Evolutionary conservation across 1,140 invertebrate genomes (phyloP).

Genomic region (Copidosoma floridanum): DNA sequence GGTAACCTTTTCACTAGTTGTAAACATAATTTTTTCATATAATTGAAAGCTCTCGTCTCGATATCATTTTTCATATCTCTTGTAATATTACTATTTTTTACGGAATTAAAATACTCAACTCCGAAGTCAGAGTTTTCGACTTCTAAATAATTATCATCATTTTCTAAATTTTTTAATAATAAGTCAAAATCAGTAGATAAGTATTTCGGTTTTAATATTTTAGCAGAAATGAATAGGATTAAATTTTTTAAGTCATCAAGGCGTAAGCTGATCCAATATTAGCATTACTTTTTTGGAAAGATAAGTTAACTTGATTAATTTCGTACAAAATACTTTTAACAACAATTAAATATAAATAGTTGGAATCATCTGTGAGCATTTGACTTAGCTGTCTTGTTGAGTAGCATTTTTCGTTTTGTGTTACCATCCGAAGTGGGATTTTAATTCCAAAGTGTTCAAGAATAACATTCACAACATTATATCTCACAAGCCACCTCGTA

Average conservation of each 20-base stretch:
- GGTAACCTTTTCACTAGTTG: not conserved
- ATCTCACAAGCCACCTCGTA: not conserved
- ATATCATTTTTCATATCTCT: not conserved
- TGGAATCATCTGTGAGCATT: conserved; percentile 9
- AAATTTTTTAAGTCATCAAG: conserved; percentile 15
- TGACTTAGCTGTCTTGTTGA: conserved; percentile 4
- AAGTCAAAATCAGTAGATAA: not conserved
- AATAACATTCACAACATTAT: not conserved
- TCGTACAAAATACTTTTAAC: conserved; percentile 13
- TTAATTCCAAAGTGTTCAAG: conserved; percentile 22
- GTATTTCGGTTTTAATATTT: conserved; percentile 7
- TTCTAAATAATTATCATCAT: not conserved
- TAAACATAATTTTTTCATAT: conserved; percentile 10
- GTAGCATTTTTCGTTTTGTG: conserved; percentile 9
- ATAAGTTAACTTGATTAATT: conserved; percentile 13
- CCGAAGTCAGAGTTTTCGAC: not conserved
- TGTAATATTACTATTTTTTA: not conserved
- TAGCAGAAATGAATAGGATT: conserved; percentile 9
- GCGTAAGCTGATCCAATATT: conserved; percentile 11
- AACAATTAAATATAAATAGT: conserved; percentile 16
- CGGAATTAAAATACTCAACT: not conserved
- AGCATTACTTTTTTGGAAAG: conserved; percentile 16
- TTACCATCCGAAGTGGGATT: conserved; percentile 19
- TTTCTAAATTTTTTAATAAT: not conserved
- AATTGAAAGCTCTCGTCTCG: conserved; percentile 4